phyloP scores from a whole-genome alignment of 2,797 vertebrate genomes.

The Lacerta agilis region DNA sequence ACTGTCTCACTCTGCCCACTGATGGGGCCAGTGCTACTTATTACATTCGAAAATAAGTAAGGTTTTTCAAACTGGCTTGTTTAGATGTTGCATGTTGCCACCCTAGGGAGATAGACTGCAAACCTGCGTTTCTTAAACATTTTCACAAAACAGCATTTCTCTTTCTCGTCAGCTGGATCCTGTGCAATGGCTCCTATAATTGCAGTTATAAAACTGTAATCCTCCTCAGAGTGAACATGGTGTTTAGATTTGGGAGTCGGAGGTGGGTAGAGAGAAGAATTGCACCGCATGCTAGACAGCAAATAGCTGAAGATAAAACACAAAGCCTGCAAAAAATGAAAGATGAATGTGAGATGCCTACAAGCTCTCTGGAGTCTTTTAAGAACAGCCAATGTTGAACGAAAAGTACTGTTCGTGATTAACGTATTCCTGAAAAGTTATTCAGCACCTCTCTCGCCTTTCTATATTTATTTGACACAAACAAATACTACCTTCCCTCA shows the following conservation, averaged over 20 bases:
- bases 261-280: neutral
- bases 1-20: no score
- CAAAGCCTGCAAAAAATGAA: constrained; percentile 1
- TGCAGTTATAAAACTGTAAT: neutral
- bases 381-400: neutral
- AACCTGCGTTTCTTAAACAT: neutral
- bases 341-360: neutral
- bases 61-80: neutral
- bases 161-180: neutral
- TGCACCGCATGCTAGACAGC: neutral
- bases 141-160: neutral
- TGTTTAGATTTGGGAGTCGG: neutral
- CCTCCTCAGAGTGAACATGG: neutral
- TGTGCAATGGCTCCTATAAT: neutral
- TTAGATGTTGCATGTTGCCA: neutral
- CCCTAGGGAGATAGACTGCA: neutral
- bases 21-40: no score
- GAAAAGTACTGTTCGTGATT: neutral
- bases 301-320: neutral
- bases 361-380: neutral
- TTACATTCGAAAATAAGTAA: no score
- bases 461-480: constrained; percentile 2
- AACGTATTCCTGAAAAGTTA: neutral
- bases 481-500: neutral
- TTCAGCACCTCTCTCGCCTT: neutral